phyloP scores from a whole-genome alignment of 2,113 vertebrate species.

The Lucifuga dentata region DNA sequence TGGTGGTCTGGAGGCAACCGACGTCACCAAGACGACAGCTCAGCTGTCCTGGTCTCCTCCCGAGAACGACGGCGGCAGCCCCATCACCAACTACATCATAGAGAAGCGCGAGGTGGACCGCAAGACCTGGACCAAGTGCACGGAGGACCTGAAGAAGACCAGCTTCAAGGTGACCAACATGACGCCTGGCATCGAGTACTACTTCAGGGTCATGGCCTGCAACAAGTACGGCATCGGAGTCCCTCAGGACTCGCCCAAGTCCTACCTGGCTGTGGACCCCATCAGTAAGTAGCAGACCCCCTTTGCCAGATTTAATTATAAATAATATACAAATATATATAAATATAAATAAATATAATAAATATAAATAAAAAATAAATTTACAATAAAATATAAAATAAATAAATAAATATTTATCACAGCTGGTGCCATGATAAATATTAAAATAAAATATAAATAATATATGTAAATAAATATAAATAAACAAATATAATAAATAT shows the following conservation, averaged over 20 bases:
- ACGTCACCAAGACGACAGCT: conserved; percentile 92
- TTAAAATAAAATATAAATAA: too few species aligned
- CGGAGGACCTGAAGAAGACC: conserved; percentile 92
- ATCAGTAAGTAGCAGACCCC: conserved; percentile 86
- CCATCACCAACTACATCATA: conserved; percentile 92
- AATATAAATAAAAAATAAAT: too few species aligned
- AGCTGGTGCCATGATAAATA: too few species aligned
- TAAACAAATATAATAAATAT: too few species aligned
- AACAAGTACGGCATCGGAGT: conserved; percentile 97
- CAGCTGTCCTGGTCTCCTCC: conserved; percentile 96
- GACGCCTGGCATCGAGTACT: conserved; percentile 92
- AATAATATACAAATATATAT: too few species aligned
- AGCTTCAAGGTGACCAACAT: conserved; percentile 93
- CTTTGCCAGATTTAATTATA: too few species aligned
- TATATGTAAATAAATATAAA: too few species aligned
- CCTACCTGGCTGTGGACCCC: conserved; percentile 92
- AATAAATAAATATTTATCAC: too few species aligned
- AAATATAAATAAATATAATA: too few species aligned
- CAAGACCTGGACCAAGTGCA: conserved; percentile 94
- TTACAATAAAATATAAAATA: too few species aligned
- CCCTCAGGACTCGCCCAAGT: conserved; percentile 91
- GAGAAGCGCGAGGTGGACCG: conserved; percentile 96
- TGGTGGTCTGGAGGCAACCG: conserved; percentile 87
- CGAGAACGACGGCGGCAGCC: conserved; percentile 96
- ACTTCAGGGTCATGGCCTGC: conserved; percentile 95